Percentiles rank a stretch among this genome's conserved stretches.
Evolutionary conservation across 2,113 vertebrate species (phyloP).

Genomic region (Candoia aspera): DNA sequence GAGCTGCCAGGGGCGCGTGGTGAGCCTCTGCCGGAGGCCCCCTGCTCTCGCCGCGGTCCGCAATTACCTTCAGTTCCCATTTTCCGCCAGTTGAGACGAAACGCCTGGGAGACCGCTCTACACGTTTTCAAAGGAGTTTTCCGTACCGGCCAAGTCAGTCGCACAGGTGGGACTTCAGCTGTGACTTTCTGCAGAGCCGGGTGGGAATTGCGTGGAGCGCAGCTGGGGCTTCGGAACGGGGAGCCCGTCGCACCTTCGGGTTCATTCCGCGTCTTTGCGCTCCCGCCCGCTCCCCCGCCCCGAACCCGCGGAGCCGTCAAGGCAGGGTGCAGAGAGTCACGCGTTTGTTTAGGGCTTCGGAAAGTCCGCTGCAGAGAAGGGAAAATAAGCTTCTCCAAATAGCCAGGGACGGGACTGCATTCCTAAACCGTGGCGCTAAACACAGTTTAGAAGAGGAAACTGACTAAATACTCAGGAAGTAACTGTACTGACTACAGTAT

Average conservation of each 20-base stretch:
- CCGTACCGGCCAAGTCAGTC: neutral
- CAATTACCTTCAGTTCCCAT: neutral
- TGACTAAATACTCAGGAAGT: neutral
- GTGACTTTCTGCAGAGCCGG: neutral
- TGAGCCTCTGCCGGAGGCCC: neutral
- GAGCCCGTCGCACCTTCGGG: neutral
- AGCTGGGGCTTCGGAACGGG: neutral
- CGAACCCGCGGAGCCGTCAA: neutral
- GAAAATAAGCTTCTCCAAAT: neutral
- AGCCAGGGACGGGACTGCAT: neutral
- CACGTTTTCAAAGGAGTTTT: neutral
- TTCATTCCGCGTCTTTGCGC: neutral
- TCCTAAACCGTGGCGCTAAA: neutral
- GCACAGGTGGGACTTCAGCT: neutral
- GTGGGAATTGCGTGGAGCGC: too few relatives aligned
- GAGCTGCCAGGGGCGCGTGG: neutral
- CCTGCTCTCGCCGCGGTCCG: neutral
- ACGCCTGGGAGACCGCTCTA: neutral
- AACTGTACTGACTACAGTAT: neutral
- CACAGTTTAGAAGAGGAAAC: neutral
- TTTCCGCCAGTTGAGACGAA: neutral
- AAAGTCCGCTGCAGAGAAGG: neutral
- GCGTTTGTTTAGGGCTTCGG: neutral
- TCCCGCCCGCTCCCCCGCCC: fast-evolving
- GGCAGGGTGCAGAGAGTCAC: neutral